phyloP scores from a whole-genome alignment of 2,888 invertebrate genomes.

The Pammene aurita region DNA sequence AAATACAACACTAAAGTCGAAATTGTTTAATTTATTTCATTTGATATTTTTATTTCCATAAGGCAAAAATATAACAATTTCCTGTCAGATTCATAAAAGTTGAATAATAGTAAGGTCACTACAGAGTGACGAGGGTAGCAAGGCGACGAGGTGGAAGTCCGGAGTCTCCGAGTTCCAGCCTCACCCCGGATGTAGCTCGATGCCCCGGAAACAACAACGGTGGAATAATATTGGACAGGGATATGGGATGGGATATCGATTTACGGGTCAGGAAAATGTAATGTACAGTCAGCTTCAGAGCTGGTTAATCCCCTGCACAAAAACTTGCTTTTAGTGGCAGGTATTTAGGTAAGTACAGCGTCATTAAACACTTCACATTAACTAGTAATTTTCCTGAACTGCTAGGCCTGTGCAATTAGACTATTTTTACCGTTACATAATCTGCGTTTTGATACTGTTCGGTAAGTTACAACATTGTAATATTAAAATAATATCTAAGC shows the following conservation, averaged over 20 bases:
- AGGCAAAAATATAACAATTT: not conserved
- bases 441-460: too few relatives aligned
- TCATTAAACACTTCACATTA: too few relatives aligned
- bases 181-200: conserved; percentile 4
- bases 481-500: too few relatives aligned
- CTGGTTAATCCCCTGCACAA: too few relatives aligned
- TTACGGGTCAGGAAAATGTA: not conserved
- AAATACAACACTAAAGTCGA: too few relatives aligned
- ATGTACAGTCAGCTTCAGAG: not conserved
- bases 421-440: too few relatives aligned
- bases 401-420: too few relatives aligned
- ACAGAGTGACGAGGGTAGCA: conserved; percentile 14
- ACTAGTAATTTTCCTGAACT: too few relatives aligned
- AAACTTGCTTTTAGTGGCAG: too few relatives aligned
- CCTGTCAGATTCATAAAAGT: not conserved
- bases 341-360: too few relatives aligned
- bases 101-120: conserved; percentile 1
- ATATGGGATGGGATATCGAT: conserved; percentile 7
- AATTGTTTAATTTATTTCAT: not conserved
- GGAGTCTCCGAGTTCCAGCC: not conserved
- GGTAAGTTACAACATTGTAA: too few relatives aligned
- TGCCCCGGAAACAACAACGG: conserved; percentile 16
- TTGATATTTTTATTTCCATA: not conserved
- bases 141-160: conserved; percentile 28
- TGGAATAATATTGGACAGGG: conserved; percentile 1